These are phyloP conservation scores for Microctenopoma lineatum DNA, from an alignment of 2,797 vertebrate genomes.

Conservation along the genomic window DNA sequence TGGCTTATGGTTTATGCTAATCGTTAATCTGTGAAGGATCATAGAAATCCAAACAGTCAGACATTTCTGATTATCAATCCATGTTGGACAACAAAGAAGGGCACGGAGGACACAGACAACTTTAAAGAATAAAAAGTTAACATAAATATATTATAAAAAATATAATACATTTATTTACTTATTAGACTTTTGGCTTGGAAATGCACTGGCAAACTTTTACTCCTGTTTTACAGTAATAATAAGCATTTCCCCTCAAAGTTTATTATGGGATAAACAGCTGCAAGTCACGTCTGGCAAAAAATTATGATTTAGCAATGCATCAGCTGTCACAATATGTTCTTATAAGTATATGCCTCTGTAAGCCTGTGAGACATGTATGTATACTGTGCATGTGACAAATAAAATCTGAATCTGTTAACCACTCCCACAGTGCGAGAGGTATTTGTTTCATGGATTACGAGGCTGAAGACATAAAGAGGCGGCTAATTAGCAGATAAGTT, in stretches of 20 bases:
- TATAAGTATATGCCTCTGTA: conserved; percentile 24
- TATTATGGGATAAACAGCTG: conserved; percentile 36
- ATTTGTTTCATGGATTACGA: conserved; percentile 32
- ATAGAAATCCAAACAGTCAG: conserved; percentile 76
- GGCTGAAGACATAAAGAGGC: conserved; percentile 37
- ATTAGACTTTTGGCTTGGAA: background rate
- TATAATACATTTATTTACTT: conserved; percentile 7
- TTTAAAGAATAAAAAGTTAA: conserved; percentile 27
- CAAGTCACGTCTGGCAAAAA: conserved; percentile 30
- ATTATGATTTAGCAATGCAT: conserved; percentile 10
- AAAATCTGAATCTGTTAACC: background rate
- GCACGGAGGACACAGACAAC: conserved; percentile 58
- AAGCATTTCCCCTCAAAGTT: conserved; percentile 24
- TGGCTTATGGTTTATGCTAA: conserved; percentile 79
- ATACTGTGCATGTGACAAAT: background rate
- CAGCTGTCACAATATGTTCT: conserved; percentile 34
- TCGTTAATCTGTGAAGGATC: conserved; percentile 73
- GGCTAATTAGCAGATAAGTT: conserved; percentile 1
- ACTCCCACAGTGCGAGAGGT: conserved; percentile 18
- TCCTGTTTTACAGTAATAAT: conserved; percentile 25
- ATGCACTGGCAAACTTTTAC: background rate
- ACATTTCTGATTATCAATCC: conserved; percentile 71
- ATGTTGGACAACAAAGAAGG: conserved; percentile 70
- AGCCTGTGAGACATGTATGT: conserved; percentile 44
- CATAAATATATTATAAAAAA: conserved; percentile 10